Base-by-base conservation (phyloP, 2,797 vertebrate species). In the Amblyopsis hoosieri region DNA sequence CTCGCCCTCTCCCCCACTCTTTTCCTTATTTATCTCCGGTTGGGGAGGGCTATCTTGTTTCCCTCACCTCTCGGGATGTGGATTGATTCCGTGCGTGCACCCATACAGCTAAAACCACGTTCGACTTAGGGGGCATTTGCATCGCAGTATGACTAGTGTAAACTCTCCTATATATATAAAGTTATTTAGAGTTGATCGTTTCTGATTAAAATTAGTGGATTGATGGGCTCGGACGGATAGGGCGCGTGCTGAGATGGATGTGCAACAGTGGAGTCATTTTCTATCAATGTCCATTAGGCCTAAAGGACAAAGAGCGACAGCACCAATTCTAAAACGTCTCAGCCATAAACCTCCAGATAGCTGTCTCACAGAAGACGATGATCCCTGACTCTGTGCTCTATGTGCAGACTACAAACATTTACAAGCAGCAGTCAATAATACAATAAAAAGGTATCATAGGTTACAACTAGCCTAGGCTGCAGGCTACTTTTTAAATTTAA, bases 271-370 rank as follows among this genome's bases (percentile, higher is more conserved):
- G 80, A 84, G 80, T 87, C 80, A 80, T 85, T 85, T 87, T 80
- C 85, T 78, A 85, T 85, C 85, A 87, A 75, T 71, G 76, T 85
- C 83, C 76, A 86, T 83, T 83, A 80, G 74, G 66, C 74, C 74
- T 71, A 85, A 80, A 81, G 78, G 74, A 76, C 71, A 78, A 54
- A 64, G 56, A 70, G 69, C 74, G 66, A 69, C 73, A 72, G 75
- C 73, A 46, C 54, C 19, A 48, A 77, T 68, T 69, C 69, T 58
- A 67, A 84, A 85, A 72, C 71, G 69, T 66, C 75, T 72, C 78
- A 77, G 80, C 80, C 78, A 71, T 74, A 75, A 86, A 71, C 57
- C 78, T 69, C 62, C 64, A 64, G 80, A 79, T 60, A 76, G 69
- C 62, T 8, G 69, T 54, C 68, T 77, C 76, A 61, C 74, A 59